Percentiles rank a stretch among this genome's conserved stretches.
These are phyloP conservation scores for Gymnosoma rotundatum DNA, from an alignment of 2,888 invertebrate species.

Conservation along the genomic window DNA sequence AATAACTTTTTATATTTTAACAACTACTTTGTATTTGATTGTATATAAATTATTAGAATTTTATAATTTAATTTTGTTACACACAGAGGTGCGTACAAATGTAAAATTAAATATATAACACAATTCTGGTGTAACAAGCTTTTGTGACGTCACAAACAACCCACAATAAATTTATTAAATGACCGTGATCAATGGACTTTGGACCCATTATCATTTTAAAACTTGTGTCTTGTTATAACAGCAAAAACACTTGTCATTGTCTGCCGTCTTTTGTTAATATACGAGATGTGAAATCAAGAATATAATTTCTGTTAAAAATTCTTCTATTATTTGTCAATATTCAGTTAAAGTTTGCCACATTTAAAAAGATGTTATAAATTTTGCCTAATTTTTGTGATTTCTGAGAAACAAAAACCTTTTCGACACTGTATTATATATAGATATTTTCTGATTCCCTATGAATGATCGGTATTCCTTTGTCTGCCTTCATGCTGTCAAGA, in stretches of 20 bases:
- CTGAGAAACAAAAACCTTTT: too few relatives aligned
- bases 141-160: conserved; percentile 58
- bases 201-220: conserved; percentile 44
- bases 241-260: not conserved
- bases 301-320: not conserved
- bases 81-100: not conserved
- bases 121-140: conserved; percentile 40
- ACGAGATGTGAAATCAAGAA: not conserved
- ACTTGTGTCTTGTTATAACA: conserved; percentile 2
- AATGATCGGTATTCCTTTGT: too few relatives aligned
- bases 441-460: too few relatives aligned
- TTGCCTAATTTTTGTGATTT: too few relatives aligned
- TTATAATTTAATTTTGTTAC: not conserved
- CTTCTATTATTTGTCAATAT: too few relatives aligned
- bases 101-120: conserved; percentile 12
- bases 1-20: too few relatives aligned
- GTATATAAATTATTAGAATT: too few relatives aligned
- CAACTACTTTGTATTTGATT: too few relatives aligned
- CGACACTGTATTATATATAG: too few relatives aligned
- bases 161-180: conserved; percentile 24
- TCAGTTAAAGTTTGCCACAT: too few relatives aligned
- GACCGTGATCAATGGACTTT: conserved; percentile 61
- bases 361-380: too few relatives aligned
- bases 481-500: too few relatives aligned
- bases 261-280: conserved; percentile 1